Percentiles rank a stretch among this genome's conserved stretches.
Conservation (phyloP, 2,113 vertebrate genomes). For the Ancistrus triradiatus region DNA sequence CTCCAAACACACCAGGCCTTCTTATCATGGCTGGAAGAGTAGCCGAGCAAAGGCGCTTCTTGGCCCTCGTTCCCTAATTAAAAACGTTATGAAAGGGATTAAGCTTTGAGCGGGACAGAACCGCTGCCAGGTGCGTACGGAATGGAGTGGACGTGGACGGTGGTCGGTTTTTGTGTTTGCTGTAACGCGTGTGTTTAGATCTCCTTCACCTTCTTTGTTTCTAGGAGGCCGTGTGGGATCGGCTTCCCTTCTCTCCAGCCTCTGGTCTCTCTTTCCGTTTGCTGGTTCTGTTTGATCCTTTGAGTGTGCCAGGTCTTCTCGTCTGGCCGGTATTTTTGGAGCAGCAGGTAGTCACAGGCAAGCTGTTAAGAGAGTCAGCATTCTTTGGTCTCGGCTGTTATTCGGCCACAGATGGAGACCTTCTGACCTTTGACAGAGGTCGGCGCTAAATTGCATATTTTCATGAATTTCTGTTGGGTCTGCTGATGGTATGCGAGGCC, state of each 20-base stretch:
- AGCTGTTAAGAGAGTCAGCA: slow-evolving; percentile 83
- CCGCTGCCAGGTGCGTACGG: slow-evolving; percentile 47
- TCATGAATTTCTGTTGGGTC: slow-evolving; percentile 59
- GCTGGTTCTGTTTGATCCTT: slow-evolving; percentile 88
- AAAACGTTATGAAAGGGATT: slow-evolving; percentile 61
- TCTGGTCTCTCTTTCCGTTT: slow-evolving; percentile 74
- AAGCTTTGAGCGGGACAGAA: slow-evolving; percentile 60
- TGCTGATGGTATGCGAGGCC: slow-evolving; percentile 19
- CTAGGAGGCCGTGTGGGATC: too few relatives aligned
- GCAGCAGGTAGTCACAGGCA: slow-evolving; percentile 93
- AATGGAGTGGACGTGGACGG: too few relatives aligned
- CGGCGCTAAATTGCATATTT: slow-evolving; percentile 76
- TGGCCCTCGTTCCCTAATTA: slow-evolving; percentile 64
- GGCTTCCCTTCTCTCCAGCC: slow-evolving; percentile 48
- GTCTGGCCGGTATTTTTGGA: slow-evolving; percentile 96
- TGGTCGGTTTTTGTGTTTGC: too few relatives aligned
- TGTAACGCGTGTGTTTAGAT: too few relatives aligned
- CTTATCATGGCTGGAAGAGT: slow-evolving; percentile 55
- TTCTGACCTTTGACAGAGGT: slow-evolving; percentile 90
- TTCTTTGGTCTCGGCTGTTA: slow-evolving; percentile 76
- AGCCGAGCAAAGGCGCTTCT: slow-evolving; percentile 56
- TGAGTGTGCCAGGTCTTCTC: slow-evolving; percentile 78
- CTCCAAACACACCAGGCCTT: slow-evolving; percentile 46
- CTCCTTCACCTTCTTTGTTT: too few relatives aligned
- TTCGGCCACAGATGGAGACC: slow-evolving; percentile 91